Evolutionary conservation across 2,888 invertebrate species (phyloP).

Genomic region (Blastobasis lacticolella): DNA sequence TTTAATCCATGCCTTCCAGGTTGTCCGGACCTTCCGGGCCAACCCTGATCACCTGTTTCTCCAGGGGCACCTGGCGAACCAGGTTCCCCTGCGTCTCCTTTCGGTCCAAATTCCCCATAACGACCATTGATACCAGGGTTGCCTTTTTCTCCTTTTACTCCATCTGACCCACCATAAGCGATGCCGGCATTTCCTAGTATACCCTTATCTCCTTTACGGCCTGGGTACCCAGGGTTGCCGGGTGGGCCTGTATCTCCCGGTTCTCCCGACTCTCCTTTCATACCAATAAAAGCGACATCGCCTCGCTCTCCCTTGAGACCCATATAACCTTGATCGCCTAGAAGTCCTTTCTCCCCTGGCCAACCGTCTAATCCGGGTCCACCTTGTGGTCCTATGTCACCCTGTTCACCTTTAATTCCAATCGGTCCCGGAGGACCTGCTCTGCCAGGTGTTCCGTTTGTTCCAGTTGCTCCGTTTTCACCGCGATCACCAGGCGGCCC

Average conservation of each 20-base stretch:
- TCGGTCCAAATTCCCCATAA: slow-evolving; percentile 61
- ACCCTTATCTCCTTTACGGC: slow-evolving; percentile 71
- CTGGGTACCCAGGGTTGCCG: slow-evolving; percentile 50
- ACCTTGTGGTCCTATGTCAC: slow-evolving; percentile 36
- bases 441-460: slow-evolving; percentile 64
- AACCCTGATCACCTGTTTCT: slow-evolving; percentile 62
- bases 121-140: slow-evolving; percentile 68
- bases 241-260: slow-evolving; percentile 68
- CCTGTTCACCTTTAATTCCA: slow-evolving; percentile 39
- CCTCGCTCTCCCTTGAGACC: slow-evolving; percentile 76
- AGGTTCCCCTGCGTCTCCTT: slow-evolving; percentile 72
- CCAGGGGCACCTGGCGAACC: slow-evolving; percentile 71
- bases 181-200: slow-evolving; percentile 72
- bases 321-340: slow-evolving; percentile 66
- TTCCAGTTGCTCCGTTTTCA: slow-evolving; percentile 80
- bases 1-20: slow-evolving; percentile 72
- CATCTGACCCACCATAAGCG: slow-evolving; percentile 58
- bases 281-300: slow-evolving; percentile 75
- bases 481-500: slow-evolving; percentile 81
- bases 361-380: slow-evolving; percentile 36
- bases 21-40: slow-evolving; percentile 70
- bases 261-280: slow-evolving; percentile 73
- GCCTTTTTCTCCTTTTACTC: slow-evolving; percentile 76
- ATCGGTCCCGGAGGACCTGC: slow-evolving; percentile 27
- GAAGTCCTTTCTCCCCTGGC: slow-evolving; percentile 53